Percentiles rank a stretch among this genome's conserved stretches.
phyloP scores from a whole-genome alignment of 2,888 invertebrate species.

The Ornithoptera alexandrae region DNA sequence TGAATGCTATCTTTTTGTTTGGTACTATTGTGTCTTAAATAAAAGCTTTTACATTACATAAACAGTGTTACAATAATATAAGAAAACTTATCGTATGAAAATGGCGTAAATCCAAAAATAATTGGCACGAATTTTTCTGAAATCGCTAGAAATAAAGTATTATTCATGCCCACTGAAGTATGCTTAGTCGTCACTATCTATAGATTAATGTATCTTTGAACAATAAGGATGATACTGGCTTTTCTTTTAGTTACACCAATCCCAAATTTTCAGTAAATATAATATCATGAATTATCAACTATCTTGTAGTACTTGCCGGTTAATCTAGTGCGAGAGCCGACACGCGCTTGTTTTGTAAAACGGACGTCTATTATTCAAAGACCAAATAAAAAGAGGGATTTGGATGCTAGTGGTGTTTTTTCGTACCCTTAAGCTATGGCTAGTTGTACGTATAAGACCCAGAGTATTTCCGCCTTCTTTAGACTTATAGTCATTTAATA shows the following conservation, averaged over 20 bases:
- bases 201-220: neutral
- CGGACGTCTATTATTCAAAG: no score
- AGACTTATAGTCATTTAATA: neutral
- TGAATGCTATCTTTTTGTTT: neutral
- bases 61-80: neutral
- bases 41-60: neutral
- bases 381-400: no score
- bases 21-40: no score
- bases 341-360: no score
- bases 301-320: no score
- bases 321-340: no score
- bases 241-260: neutral
- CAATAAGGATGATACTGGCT: neutral
- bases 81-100: neutral
- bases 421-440: no score
- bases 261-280: neutral
- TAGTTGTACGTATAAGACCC: no score
- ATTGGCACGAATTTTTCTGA: neutral
- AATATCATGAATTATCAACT: no score
- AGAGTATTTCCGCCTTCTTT: no score
- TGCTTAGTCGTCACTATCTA: neutral
- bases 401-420: no score
- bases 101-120: neutral
- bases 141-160: neutral
- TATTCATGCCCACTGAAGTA: neutral